phyloP scores from a whole-genome alignment of 2,888 invertebrate genomes.

The Tribolium freemani region DNA sequence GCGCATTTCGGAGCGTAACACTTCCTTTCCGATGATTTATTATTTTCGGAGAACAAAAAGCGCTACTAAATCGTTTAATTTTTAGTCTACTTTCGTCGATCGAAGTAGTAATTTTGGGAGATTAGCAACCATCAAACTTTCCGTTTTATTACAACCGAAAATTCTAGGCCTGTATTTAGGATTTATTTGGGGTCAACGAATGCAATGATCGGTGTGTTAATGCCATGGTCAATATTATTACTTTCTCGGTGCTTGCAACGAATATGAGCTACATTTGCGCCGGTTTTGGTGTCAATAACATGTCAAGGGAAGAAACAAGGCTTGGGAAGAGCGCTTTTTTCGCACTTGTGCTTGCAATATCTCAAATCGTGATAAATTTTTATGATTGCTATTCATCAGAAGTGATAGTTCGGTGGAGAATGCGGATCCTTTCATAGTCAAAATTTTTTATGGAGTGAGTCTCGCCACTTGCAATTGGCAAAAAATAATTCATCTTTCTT shows the following conservation, averaged over 20 bases:
- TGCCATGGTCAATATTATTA: conserved; percentile 42
- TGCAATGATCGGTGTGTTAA: conserved; percentile 24
- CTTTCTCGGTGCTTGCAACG: conserved; percentile 28
- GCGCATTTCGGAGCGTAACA: conserved; percentile 32
- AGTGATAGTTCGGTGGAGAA: background rate
- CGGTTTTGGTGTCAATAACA: conserved; percentile 39
- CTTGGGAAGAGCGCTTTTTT: background rate
- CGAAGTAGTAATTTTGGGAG: background rate
- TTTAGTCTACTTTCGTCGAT: conserved; percentile 27
- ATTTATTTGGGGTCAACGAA: conserved; percentile 30
- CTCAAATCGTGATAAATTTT: too few species aligned
- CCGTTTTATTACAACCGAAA: conserved; percentile 4
- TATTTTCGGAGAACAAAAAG: conserved; percentile 1
- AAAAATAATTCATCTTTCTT: background rate
- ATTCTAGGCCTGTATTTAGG: background rate
- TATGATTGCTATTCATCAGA: background rate
- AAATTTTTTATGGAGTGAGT: background rate
- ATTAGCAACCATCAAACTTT: conserved; percentile 12
- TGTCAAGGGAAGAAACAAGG: background rate
- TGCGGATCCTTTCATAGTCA: background rate
- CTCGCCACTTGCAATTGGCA: background rate
- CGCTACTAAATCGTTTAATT: conserved; percentile 21
- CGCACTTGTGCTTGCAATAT: too few species aligned
- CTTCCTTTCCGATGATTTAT: conserved; percentile 27
- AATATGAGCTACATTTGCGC: conserved; percentile 28